phyloP scores from a whole-genome alignment of 2,888 invertebrate genomes.

The Hecatera dysodea region DNA sequence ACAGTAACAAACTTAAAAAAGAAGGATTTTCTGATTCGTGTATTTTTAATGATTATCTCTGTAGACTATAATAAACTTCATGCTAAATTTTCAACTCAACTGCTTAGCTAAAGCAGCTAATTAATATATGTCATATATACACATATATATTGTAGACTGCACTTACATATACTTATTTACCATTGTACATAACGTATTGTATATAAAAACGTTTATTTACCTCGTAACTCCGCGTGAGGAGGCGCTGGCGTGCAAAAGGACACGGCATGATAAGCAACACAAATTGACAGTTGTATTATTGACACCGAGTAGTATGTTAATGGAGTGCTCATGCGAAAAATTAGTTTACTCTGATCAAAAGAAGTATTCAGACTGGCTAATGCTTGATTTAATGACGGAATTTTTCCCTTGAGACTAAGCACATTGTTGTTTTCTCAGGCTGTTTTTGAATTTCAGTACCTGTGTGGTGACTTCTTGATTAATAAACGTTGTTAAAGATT shows the following conservation, averaged over 20 bases:
- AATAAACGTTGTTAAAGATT: neutral
- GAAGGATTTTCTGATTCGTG: neutral
- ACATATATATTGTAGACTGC: conserved; percentile 7
- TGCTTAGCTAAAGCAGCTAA: conserved; percentile 15
- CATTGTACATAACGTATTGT: conserved; percentile 41
- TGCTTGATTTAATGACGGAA: no score
- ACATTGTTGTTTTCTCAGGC: no score
- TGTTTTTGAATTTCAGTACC: no score
- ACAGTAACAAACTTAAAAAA: neutral
- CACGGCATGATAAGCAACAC: conserved; percentile 87
- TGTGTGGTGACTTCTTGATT: neutral
- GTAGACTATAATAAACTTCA: neutral
- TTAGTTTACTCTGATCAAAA: neutral
- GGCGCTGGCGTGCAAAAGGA: conserved; percentile 90
- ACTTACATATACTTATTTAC: conserved; percentile 25
- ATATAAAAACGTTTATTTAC: conserved; percentile 81
- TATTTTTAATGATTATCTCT: neutral
- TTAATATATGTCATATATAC: no score
- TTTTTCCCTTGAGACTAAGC: no score
- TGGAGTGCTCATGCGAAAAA: conserved; percentile 34
- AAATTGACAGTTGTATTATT: conserved; percentile 63
- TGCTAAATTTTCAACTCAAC: neutral
- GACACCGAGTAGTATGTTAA: conserved; percentile 38
- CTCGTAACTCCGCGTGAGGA: conserved; percentile 90
- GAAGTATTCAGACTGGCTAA: no score